Evolutionary conservation across 1,140 invertebrate species (phyloP).

Genomic region (Lithobius niger): DNA sequence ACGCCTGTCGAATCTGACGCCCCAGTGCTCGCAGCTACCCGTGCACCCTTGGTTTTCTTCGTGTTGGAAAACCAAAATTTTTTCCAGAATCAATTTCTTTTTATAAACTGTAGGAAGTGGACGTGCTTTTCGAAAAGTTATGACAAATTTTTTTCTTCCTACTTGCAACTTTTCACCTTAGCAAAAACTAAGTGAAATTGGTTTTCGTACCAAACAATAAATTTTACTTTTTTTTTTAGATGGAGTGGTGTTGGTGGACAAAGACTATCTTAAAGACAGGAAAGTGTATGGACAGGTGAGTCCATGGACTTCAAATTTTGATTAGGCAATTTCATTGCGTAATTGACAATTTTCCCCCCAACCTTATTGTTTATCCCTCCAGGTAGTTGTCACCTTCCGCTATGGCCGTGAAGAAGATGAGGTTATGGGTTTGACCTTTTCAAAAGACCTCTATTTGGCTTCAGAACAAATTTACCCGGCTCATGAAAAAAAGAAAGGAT

Average conservation of each 20-base stretch:
- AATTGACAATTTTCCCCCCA: no score
- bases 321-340: background rate
- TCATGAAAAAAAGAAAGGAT: conserved; percentile 41
- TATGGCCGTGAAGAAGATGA: conserved; percentile 98
- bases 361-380: conserved; percentile 26
- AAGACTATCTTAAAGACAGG: conserved; percentile 71
- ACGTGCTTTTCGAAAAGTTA: no score
- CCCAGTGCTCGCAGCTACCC: no score
- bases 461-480: conserved; percentile 76
- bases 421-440: conserved; percentile 93
- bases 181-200: no score
- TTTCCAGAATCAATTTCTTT: no score
- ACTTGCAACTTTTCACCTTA: no score
- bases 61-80: no score
- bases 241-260: conserved; percentile 82
- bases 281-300: conserved; percentile 59
- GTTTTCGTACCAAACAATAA: background rate
- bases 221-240: conserved; percentile 41
- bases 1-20: no score
- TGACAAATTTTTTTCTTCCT: no score
- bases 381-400: conserved; percentile 89
- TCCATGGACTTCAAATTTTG: background rate
- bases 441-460: conserved; percentile 85
- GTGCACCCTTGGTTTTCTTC: no score
- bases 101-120: no score